These are phyloP conservation scores for Delichon dasypus DNA, from an alignment of 2,797 vertebrate genomes.

Conservation along the genomic window DNA sequence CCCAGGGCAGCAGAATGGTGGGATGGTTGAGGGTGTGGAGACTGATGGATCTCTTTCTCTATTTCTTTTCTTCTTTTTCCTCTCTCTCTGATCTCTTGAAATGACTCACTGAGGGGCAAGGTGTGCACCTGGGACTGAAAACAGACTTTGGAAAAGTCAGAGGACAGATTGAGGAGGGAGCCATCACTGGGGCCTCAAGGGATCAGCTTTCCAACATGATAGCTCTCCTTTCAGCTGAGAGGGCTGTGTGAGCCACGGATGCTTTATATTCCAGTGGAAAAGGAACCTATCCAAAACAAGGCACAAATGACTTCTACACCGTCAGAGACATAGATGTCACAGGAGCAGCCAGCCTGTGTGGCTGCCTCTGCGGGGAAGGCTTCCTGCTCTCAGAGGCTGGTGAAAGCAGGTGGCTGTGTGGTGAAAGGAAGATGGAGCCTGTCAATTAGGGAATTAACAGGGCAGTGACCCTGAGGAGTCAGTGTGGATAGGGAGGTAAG, in stretches of 20 bases:
- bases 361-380: neutral
- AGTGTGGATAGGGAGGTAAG: rapidly evolving
- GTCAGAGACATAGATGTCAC: rapidly evolving
- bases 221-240: neutral
- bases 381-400: neutral
- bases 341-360: neutral
- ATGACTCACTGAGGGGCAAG: neutral
- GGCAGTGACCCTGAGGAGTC: neutral
- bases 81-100: neutral
- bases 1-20: neutral
- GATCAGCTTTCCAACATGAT: neutral
- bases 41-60: neutral
- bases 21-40: neutral
- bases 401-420: neutral
- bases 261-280: neutral
- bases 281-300: neutral
- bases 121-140: neutral
- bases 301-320: rapidly evolving
- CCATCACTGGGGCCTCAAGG: neutral
- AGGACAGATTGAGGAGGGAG: neutral
- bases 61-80: neutral
- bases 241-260: rapidly evolving
- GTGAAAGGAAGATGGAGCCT: neutral
- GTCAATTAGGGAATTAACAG: neutral
- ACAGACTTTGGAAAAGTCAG: neutral